phyloP scores from a whole-genome alignment of 2,797 vertebrate genomes.

The Cygnus olor region DNA sequence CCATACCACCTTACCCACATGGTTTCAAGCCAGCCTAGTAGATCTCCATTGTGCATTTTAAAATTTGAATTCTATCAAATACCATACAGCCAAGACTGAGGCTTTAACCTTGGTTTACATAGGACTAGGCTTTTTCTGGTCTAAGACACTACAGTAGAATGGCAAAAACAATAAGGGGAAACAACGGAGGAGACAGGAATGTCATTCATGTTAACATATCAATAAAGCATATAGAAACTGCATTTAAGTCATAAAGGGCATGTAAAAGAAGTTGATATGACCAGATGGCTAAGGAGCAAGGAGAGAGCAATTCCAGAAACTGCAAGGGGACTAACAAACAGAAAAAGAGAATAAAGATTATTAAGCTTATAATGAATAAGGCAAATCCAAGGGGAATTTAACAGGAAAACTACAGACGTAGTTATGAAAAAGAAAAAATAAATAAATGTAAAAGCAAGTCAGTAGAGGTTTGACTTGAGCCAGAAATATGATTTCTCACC shows the following conservation, averaged over 20 bases:
- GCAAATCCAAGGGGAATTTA: background rate
- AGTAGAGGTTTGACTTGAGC: background rate
- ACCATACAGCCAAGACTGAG: background rate
- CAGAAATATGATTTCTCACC: background rate
- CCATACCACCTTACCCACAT: background rate
- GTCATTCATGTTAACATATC: background rate
- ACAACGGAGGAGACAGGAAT: background rate
- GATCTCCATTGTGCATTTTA: background rate
- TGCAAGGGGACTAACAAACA: background rate
- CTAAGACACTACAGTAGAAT: background rate
- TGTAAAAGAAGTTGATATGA: background rate
- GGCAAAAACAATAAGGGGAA: background rate
- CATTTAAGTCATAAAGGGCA: background rate
- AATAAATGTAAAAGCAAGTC: background rate
- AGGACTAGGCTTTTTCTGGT: background rate
- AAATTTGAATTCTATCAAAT: background rate
- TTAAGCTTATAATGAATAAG: background rate
- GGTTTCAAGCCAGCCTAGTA: background rate
- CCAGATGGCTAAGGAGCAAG: constrained; percentile 26
- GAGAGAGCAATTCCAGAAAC: background rate
- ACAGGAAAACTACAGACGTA: background rate
- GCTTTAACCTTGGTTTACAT: background rate
- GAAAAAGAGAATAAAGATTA: background rate
- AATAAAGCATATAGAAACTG: background rate
- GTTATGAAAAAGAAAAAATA: background rate